Evolutionary conservation across 2,888 invertebrate species (phyloP), one percentile per base, ranked within the genome.

Genomic region (Macropis europaea): DNA sequence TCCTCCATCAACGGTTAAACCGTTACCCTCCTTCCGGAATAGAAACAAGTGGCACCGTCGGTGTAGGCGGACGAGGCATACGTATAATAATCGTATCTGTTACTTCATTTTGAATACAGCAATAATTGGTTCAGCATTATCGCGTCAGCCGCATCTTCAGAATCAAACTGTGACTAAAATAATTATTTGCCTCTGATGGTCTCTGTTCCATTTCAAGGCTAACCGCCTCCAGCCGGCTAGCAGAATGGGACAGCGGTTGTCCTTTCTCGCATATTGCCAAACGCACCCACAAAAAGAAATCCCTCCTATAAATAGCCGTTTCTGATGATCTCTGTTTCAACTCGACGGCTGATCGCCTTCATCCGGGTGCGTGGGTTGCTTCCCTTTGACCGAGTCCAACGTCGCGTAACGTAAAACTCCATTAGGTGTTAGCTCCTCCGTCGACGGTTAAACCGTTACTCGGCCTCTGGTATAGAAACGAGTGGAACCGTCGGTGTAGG

Each of bases 381-480:
- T 63, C 72, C 63, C 54, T 78, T 78, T 72, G 75, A 77, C 63
- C 72, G 68, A 72, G 69, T 67, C 62, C 75, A 80, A 72, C 80
- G 73, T 81, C 76, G 70, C 78, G 81, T 77, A 81, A 81, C 81
- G 81, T 72, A 76, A 81, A 81, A 81, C 79, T 73, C 79, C 76
- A 79, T 80, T 81, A 80, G 69, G 81, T 79, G 81, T 79, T 67
- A 74, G 79, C 67, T 79, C 63, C 79, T 79, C 69, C 76, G 78
- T 76, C 66, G 81, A 68, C 78, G 81, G 73, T 76, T 69, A 76
- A 78, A 71, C 73, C 76, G 73, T 79, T 79, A 79, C 79, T 76
- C 70, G 81, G 64, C 57, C 70, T 63, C 66, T 28, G 66, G 64
- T 53, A 52, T 76, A 62, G 81, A 67, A 62, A 68, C 64, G 74